Evolutionary conservation across 1,140 invertebrate genomes (phyloP), one percentile per base, ranked within the genome.

Genomic region (Belonocnema kinseyi): DNA sequence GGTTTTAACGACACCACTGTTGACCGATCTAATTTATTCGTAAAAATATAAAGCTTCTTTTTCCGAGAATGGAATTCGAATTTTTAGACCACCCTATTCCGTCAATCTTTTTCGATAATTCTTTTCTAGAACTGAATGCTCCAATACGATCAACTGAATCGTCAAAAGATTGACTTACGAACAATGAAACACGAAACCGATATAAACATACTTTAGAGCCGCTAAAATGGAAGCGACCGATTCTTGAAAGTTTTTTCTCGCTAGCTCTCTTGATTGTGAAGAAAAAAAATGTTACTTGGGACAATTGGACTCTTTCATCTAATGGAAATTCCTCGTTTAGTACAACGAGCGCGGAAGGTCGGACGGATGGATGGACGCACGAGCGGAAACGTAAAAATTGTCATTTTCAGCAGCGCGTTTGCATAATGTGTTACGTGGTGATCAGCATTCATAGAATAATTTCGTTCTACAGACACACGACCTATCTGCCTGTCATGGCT

Each of bases 361-460:
- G 21, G 21, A 33, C 58, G 26, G 58, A 46, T n/a, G 33, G 61
- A 66, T 21, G 33, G 61, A 66, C 61, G 80, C 83, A 77, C 73
- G 80, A 78, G 54, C 26, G 26, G 61, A 66, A 66, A 40, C 61
- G 61, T 66, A 85, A 86, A 87, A 87, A 87, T 84, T 89, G 86
- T 86, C 83, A 85, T 82, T 85, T 86, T 84, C 84, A 87, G 84
- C 77, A 51, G 54, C 78, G 77, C 74, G 79, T 75, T 79, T 85
- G 85, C 86, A 88, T 88, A 88, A 88, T 87, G 83, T 80, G 80
- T 82, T 80, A 80, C 82, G 78, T 75, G 77, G 66, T 82, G 81
- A 88, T 88, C 85, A 88, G 83, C 83, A 89, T 88, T 88, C 88
- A 88, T 89, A 89, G 87, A 89, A 88, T 88, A 89, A 89, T 89